phyloP scores from a whole-genome alignment of 35 echinoderm and acorn worm species.

The Ptychodera flava region DNA sequence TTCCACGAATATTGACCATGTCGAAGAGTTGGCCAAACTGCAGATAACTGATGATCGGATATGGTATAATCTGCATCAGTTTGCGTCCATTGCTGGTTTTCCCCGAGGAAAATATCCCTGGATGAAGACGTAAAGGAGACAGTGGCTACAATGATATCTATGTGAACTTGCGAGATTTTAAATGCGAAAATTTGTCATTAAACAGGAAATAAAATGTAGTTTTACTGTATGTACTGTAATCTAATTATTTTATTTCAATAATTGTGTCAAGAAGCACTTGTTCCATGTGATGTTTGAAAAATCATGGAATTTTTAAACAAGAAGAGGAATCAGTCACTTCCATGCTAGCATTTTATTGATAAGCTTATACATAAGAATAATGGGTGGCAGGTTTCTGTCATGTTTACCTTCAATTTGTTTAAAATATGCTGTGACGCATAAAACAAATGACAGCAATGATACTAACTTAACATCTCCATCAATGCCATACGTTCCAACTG shows the following conservation, averaged over 20 bases:
- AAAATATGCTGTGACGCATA: not conserved
- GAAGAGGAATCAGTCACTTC: too few relatives aligned
- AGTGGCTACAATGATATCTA: not conserved
- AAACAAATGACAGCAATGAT: not conserved
- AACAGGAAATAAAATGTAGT: too few relatives aligned
- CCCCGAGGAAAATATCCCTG: slow-evolving; percentile 10
- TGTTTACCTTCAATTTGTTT: not conserved
- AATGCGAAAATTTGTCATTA: too few relatives aligned
- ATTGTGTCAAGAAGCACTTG: not conserved
- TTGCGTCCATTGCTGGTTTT: slow-evolving; percentile 17
- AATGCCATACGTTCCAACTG: slow-evolving; percentile 4
- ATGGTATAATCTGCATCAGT: slow-evolving; percentile 15
- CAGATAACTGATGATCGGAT: not conserved
- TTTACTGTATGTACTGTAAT: too few relatives aligned
- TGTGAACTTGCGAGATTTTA: too few relatives aligned
- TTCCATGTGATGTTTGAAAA: not conserved
- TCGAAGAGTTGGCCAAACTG: slow-evolving; percentile 37
- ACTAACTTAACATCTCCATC: not conserved
- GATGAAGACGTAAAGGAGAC: not conserved
- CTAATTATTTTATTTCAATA: not conserved
- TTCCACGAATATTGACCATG: slow-evolving; percentile 15
- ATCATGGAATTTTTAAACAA: not conserved
- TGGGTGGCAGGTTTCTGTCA: not conserved
- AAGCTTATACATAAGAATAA: not conserved
- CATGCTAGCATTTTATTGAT: not conserved